Conservation (phyloP, 2,888 invertebrate genomes). For the Cheilosia grossa region DNA sequence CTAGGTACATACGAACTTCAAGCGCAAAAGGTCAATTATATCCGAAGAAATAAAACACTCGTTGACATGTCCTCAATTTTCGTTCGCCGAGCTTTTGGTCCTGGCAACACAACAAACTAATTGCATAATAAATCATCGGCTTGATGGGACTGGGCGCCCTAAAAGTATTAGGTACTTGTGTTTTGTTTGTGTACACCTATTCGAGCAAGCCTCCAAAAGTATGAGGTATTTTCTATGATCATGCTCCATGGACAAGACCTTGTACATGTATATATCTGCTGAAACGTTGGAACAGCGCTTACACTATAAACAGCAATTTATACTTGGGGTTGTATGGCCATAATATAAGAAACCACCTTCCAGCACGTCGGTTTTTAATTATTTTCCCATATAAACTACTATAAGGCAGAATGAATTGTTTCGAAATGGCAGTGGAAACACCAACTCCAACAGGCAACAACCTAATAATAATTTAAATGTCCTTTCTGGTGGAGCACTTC, state of each 20-base stretch:
- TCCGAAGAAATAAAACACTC: constrained; percentile 70
- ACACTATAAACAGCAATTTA: too few relatives aligned
- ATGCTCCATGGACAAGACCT: not conserved
- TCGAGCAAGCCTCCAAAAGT: not conserved
- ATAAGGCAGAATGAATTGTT: constrained; percentile 47
- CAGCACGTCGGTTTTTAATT: constrained; percentile 36
- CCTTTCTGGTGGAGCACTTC: constrained; percentile 45
- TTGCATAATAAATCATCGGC: constrained; percentile 73
- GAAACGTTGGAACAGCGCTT: too few relatives aligned
- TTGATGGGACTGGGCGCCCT: constrained; percentile 51
- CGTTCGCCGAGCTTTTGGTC: constrained; percentile 38
- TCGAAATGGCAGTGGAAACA: constrained; percentile 14
- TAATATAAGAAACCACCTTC: constrained; percentile 10
- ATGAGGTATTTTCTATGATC: constrained; percentile 5
- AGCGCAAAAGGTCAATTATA: constrained; percentile 69
- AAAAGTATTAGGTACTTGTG: constrained; percentile 46
- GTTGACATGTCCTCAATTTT: constrained; percentile 74
- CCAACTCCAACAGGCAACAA: constrained; percentile 49
- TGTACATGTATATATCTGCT: too few relatives aligned
- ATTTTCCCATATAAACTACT: constrained; percentile 25
- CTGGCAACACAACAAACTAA: constrained; percentile 57
- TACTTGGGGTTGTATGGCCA: not conserved
- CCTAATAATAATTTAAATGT: constrained; percentile 71
- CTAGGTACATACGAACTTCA: not conserved
- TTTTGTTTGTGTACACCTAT: not conserved